Evolutionary conservation across 2,113 vertebrate species (phyloP), one percentile per base, ranked within the genome.

Genomic region (Cebidichthys violaceus): DNA sequence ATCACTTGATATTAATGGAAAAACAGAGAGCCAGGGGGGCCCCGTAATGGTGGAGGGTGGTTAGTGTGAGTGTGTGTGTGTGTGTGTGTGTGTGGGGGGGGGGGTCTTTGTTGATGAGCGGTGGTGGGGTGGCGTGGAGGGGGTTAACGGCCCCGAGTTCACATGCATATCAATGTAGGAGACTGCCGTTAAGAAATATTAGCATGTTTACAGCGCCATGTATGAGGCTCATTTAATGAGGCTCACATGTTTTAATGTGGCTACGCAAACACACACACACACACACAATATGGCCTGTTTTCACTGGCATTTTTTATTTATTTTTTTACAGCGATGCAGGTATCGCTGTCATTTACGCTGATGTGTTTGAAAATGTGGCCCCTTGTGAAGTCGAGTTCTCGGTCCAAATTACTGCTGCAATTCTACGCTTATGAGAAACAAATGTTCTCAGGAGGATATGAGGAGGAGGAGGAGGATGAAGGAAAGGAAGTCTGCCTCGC

Each of bases 1-100:
- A 93, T 94, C 93, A 93, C 88, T 92, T 76, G 83, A 93, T 93
- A 94, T 93, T 94, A 94, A 94, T 94, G 93, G 93, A 90, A 93
- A 93, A 94, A 89, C 90, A 88, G 87, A 86, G 87, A 84, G 70
- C 72, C 68, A 77, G 80, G 70, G 85, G 54, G 83, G 84, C 39
- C 65, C 71, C 3, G 65, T 85, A 85, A 89, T 87, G 86, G 86
- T 59, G 65, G 76, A 9, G 27, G 35, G 57, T 27, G 39, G 77
- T 55, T 9, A 1, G 65, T 24, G 2, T 33, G 37, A 17, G 29
- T 66, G 64, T 47, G 66, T 43, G 66, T 55, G 52, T 79, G 33
- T 33, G 39, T 66, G 77, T n/a, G 60, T 78, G 75, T 43, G 15
- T 64, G 24, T 24, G 35, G 47, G 62, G 31, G 47, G 5, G 78